These are phyloP conservation scores for Paramormyrops hopkinsi DNA, from an alignment of 2,797 vertebrate species.

Conservation along the genomic window DNA sequence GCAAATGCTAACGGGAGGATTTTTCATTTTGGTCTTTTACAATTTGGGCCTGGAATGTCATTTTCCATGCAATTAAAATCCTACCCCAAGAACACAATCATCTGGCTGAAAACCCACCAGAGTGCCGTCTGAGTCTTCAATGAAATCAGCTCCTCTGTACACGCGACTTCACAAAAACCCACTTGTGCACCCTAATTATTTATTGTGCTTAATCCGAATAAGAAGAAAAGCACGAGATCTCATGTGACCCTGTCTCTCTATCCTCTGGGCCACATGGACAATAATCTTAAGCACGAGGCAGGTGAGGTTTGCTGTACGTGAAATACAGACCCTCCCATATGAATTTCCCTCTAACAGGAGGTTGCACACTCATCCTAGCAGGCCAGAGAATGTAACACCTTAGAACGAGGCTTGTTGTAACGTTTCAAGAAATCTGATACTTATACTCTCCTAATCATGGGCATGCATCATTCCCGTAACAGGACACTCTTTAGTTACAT, in stretches of 20 bases:
- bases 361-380: not conserved
- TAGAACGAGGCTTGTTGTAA: not conserved
- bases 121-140: not conserved
- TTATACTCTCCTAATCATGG: not conserved
- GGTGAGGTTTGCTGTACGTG: not conserved
- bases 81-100: not conserved
- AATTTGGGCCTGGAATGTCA: not conserved
- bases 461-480: not conserved
- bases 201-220: not conserved
- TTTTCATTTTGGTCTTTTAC: not conserved
- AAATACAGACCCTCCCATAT: not conserved
- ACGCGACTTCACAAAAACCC: not conserved
- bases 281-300: not conserved
- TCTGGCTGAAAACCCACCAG: not conserved
- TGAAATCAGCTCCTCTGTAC: not conserved
- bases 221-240: not conserved
- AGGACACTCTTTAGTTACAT: not conserved
- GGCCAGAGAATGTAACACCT: not conserved
- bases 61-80: constrained; percentile 6
- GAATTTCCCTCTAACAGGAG: not conserved
- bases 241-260: not conserved
- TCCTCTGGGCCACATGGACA: not conserved
- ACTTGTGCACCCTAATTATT: not conserved
- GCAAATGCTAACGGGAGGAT: not conserved
- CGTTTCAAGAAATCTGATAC: not conserved